Evolutionary conservation across 2,113 vertebrate species (phyloP).

Genomic region (Hiodon alosoides): DNA sequence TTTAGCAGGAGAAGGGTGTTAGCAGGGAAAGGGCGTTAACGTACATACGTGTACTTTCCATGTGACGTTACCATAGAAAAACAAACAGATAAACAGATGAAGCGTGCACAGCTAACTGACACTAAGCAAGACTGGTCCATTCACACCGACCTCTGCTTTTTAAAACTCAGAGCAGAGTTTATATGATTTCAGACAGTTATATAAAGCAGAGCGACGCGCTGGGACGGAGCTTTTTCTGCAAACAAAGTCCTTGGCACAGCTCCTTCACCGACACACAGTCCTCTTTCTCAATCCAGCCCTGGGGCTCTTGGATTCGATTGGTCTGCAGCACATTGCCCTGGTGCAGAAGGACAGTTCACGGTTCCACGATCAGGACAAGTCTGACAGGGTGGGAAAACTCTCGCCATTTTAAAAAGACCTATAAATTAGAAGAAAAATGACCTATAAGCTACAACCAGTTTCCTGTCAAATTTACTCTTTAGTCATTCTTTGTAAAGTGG

Average conservation of each 20-base stretch:
- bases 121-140: neutral
- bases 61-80: conserved; percentile 13
- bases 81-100: conserved; percentile 19
- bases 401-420: no score
- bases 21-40: neutral
- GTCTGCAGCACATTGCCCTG: neutral
- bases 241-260: neutral
- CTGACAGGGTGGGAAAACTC: no score
- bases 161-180: neutral
- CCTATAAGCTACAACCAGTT: no score
- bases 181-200: conserved; percentile 11
- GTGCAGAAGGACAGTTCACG: neutral
- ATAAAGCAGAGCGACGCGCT: neutral
- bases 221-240: neutral
- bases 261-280: neutral
- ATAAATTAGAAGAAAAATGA: no score
- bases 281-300: neutral
- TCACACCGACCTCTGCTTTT: neutral
- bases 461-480: no score
- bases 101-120: neutral
- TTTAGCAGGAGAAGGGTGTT: conserved; percentile 7
- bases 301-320: neutral
- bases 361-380: no score
- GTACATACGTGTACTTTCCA: neutral
- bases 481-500: no score